Evolutionary conservation across 2,888 invertebrate genomes (phyloP).

Genomic region (Oscheius sp.): DNA sequence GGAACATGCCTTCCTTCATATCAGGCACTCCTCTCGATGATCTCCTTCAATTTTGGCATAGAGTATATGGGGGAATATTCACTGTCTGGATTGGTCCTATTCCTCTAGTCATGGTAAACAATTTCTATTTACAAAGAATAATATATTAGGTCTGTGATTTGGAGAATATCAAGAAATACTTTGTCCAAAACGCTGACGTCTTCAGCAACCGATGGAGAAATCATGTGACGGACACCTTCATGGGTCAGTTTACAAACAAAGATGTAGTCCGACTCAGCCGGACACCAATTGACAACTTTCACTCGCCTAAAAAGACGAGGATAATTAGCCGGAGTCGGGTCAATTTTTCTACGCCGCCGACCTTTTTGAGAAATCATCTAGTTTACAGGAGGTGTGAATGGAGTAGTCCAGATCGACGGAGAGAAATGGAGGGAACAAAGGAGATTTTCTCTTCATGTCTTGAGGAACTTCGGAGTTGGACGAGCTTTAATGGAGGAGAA

Average conservation of each 20-base stretch:
- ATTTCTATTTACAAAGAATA: background rate
- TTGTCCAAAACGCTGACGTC: slow-evolving; percentile 63
- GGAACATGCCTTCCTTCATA: slow-evolving; percentile 58
- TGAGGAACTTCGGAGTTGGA: slow-evolving; percentile 69
- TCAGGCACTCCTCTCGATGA: slow-evolving; percentile 40
- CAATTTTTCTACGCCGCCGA: slow-evolving; percentile 30
- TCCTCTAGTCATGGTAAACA: slow-evolving; percentile 65
- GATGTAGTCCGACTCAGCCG: no score
- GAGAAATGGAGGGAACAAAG: slow-evolving; percentile 69
- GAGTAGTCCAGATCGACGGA: slow-evolving; percentile 68
- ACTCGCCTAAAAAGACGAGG: background rate
- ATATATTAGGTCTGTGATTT: slow-evolving; percentile 38
- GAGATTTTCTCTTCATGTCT: slow-evolving; percentile 57
- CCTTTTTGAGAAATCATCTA: background rate
- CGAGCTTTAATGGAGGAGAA: slow-evolving; percentile 66
- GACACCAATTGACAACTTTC: background rate
- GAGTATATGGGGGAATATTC: slow-evolving; percentile 49
- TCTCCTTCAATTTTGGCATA: slow-evolving; percentile 25
- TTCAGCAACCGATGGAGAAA: slow-evolving; percentile 69
- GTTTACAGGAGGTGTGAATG: slow-evolving; percentile 63
- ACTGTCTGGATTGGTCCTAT: slow-evolving; percentile 70
- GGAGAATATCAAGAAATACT: slow-evolving; percentile 59
- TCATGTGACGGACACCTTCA: slow-evolving; percentile 65
- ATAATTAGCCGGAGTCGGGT: slow-evolving; percentile 1
- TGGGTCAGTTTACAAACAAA: slow-evolving; percentile 48